Base-by-base conservation (phyloP, 1,140 invertebrate genomes). In the Asobara japonica region DNA sequence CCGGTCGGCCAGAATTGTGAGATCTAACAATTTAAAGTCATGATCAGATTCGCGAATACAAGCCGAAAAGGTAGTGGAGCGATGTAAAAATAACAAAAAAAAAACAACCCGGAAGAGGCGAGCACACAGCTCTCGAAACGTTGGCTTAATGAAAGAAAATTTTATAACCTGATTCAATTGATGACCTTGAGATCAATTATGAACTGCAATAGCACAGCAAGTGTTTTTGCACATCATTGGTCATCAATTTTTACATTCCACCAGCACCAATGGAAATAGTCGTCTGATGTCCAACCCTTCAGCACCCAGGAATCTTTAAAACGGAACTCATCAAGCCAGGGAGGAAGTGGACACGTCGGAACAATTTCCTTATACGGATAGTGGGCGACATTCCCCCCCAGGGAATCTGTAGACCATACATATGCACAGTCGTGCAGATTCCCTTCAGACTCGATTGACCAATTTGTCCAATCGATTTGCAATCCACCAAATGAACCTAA, bases 291-390 rank as follows among this genome's bases (percentile, higher is more conserved):
- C 22, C 51, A 45, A 45, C 41, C 41, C 41, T 45, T 45, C n/a
- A 16, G n/a, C 61, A 20, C 25, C 51, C 22, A 56, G 51, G 51
- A 56, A 56, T 56, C 51, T 56, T 56, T 66, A 73, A 70, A 83
- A 81, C 84, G 82, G 86, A 87, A 87, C 85, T 87, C 86, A 87
- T 87, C 86, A 87, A 80, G 73, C 79, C 77, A 77, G 41, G 73
- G 75, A 86, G 86, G 86, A 87, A 87, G 86, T 86, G 84, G 84
- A 86, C 84, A 87, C 84, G 84, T 85, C 78, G 84, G 85, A 83
- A 87, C 83, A 87, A 87, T 87, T 87, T 87, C 86, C 86, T 87
- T 85, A 86, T 79, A 83, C 84, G 79, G 75, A 80, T 56, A 73
- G 67, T 71, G 73, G 71, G 65, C 72, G 22, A 69, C 31, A 41